Evolutionary conservation across 2,797 vertebrate species (phyloP), one percentile per base, ranked within the genome.

Genomic region (Lagothrix lagotricha): DNA sequence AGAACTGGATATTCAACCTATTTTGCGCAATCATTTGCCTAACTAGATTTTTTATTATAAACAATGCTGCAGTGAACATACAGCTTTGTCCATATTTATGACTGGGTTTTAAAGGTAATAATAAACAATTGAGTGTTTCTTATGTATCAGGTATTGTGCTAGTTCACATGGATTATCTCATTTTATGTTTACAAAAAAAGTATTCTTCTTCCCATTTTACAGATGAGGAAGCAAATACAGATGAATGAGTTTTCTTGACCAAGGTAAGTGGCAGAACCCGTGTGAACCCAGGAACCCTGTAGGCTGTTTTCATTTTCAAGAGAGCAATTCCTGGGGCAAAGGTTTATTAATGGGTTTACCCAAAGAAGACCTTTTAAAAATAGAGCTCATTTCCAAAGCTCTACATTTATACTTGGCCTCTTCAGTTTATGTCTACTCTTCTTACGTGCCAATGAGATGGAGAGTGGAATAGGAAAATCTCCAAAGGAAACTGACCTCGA

Each of bases 321-420:
- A 86, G 48, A 30, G 22, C 5, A 83, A 1, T 54, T 80, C 73
- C 77, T 90, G 41, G 64, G 54, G 91, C 64, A 95, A 85, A 90
- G 82, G 2, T 88, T 86, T 79, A 26, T 64, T 48, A 19, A 33
- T 50, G 17, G 81, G 13, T 76, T 95, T 90, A 50, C 77, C 52
- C 73, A 73, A 61, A 95, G 87, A 91, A 94, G 87, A 50, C 24
- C 61, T 89, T 97, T 90, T 48, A 84, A 72, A 94, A 95, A 44
- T 12, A 58, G 36, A 70, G 46, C 39, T 88, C n/a, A 3, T 67
- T 52, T 85, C 73, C 88, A 73, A 81, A 64, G 48, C 28, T 90
- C 41, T 6, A 17, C 6, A 10, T 28, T 86, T 52, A 57, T 11
- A 22, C 30, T 77, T 44, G 67, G 48, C 5, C 2, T 80, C 57